Evolutionary conservation across 2,113 vertebrate species (phyloP), one percentile per base, ranked within the genome.

Genomic region (Falcunculus frontatus): DNA sequence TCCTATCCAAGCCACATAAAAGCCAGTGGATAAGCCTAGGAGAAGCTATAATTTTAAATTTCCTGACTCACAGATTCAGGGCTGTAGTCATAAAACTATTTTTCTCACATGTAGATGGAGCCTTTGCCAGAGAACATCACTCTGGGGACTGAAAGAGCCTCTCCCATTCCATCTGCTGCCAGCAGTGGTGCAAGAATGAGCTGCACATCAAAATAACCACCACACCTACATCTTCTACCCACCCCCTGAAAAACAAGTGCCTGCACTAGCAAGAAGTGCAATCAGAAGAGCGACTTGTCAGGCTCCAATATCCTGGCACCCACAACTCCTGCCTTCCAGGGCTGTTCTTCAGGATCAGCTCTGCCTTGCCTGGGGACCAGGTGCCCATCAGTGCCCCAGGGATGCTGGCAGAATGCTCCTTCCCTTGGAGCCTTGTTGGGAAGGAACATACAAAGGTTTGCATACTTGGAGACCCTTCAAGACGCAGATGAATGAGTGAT

Each of bases 221-320:
- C 44, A 82, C 90, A 52, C 11, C 37, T 52, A 30, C 20, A 69
- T 33, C 60, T 64, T 46, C 44, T 46, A 27, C 32, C 56, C 44
- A 41, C 4, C 1, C 8, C 29, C 41, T 46, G 18, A 32, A 68
- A 73, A 65, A 78, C 3, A 50, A 63, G 17, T 2, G 8, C 30
- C 27, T 60, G 68, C 2, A 2, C 23, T 32, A 73, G 59, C 39
- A 74, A 77, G 32, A 50, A 90, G 20, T 7, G 5, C 16, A 56
- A 13, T 52, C 42, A 78, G 55, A 82, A 65, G 14, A 85, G 60
- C 0, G 0, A 64, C 15, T 16, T 1, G 4, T 17, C 7, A 5
- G 55, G 60, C 0, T 4, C 37, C 67, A 29, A 30, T 13, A 49
- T 16, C 46, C 46, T 27, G 32, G 27, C 29, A 78, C 25, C 5